Conservation (phyloP, 2,113 vertebrate genomes). For the Callopanchax toddi region DNA sequence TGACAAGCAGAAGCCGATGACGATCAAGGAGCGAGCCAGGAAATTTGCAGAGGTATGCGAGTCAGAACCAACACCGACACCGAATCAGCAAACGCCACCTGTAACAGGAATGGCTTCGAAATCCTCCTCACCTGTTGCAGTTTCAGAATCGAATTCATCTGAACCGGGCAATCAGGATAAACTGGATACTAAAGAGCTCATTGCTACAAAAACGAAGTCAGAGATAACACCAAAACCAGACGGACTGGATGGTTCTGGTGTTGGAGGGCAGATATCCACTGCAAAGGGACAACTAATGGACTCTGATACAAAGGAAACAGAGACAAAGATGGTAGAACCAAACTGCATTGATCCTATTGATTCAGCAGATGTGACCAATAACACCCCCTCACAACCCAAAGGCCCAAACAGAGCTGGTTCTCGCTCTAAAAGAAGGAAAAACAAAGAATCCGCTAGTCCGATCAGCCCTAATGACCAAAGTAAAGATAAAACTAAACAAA, state of each 20-base stretch:
- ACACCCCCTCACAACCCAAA: constrained; percentile 43
- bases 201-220: constrained; percentile 7
- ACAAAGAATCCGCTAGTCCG: constrained; percentile 48
- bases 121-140: constrained; percentile 3
- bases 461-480: constrained; percentile 51
- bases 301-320: constrained; percentile 20
- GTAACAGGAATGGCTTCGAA: constrained; percentile 42
- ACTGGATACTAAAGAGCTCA: constrained; percentile 48
- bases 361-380: constrained; percentile 8
- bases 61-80: background rate
- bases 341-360: constrained; percentile 17
- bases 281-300: constrained; percentile 20
- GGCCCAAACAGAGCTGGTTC: constrained; percentile 35
- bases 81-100: constrained; percentile 29
- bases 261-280: constrained; percentile 4
- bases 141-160: constrained; percentile 11
- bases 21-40: constrained; percentile 56
- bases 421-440: constrained; percentile 62
- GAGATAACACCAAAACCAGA: constrained; percentile 53
- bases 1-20: constrained; percentile 19
- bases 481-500: constrained; percentile 23
- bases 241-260: constrained; percentile 26
- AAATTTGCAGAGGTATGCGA: constrained; percentile 38
- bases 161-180: constrained; percentile 64
- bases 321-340: constrained; percentile 10